Evolutionary conservation across 2,113 vertebrate genomes (phyloP), one percentile per base, ranked within the genome.

Genomic region (Poicephalus meyeri): DNA sequence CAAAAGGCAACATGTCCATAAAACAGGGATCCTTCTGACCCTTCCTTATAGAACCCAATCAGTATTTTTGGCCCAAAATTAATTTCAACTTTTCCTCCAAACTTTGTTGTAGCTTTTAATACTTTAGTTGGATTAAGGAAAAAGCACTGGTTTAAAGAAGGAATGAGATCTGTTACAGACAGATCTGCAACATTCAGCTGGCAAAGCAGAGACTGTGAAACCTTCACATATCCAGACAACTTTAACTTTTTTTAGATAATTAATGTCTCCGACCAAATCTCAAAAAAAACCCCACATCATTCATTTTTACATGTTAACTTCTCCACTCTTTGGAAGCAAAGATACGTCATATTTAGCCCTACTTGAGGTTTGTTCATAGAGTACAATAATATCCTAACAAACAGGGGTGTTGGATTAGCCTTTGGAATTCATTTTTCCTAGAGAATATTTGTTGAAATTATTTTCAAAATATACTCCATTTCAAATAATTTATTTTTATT

Each of bases 261-360:
- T 18, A 63, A 20, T 19, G 52, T 41, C 17, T 83, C 73, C 12
- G 11, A 53, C 10, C 15, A 92, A 77, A 73, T 65, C 25, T 73
- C 7, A 26, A 65, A 35, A 77, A 65, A 61, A 71, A 7, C 0
- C 0, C 18, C 10, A 2, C 23, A 15, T 23, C 2, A 60, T 44
- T 88, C 13, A 28, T 70, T 88, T 49, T 56, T 73, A 16, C 24
- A 33, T 1, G 2, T 64, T 73, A 70, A 80, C 15, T 55, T 73
- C 18, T 41, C 16, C 41, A 29, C 23, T 33, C 64, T 66, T 77
- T 50, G 14, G 44, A 77, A 86, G 12, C 9, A 69, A 91, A 74
- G 26, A 17, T 53, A 47, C 1, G 53, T 69, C 53, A 44, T 37
- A 33, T 55, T 65, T 87, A 60, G 17, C 26, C 33, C 26, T 55